These are phyloP conservation scores for Scaptomyza polygonia DNA, from an alignment of 2,888 invertebrate species.

Conservation along the genomic window DNA sequence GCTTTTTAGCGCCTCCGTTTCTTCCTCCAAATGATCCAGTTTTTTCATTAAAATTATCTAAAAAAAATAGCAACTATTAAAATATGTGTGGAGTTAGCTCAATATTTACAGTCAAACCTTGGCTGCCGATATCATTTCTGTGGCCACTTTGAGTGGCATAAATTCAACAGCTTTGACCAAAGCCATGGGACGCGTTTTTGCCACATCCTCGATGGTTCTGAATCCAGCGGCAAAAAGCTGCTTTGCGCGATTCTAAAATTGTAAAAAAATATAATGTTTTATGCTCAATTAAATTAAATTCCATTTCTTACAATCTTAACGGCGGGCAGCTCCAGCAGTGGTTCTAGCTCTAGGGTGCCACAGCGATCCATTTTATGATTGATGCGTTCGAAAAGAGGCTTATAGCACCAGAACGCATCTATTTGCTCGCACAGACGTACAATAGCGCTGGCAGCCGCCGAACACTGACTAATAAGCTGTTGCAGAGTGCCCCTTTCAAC, in stretches of 20 bases:
- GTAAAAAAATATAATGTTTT: neutral
- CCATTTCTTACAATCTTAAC: constrained; percentile 89
- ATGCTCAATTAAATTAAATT: neutral
- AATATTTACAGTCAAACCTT: constrained; percentile 85
- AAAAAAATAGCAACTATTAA: neutral
- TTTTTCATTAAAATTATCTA: constrained; percentile 91
- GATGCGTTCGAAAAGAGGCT: constrained; percentile 90
- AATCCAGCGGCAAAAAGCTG: constrained; percentile 94
- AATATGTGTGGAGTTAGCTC: neutral
- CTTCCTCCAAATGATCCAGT: constrained; percentile 93
- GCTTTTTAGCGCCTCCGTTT: constrained; percentile 87
- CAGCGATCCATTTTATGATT: constrained; percentile 91
- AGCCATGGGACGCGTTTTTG: constrained; percentile 88
- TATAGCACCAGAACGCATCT: constrained; percentile 92
- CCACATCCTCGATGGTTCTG: constrained; percentile 90
- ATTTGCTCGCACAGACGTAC: constrained; percentile 92
- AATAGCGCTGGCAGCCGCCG: constrained; percentile 91
- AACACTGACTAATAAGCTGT: constrained; percentile 89
- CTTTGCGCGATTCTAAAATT: constrained; percentile 89
- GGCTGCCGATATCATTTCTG: constrained; percentile 93
- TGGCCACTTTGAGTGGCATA: constrained; percentile 89
- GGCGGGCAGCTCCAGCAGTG: constrained; percentile 94
- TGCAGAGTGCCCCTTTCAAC: constrained; percentile 93
- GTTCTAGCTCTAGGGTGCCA: constrained; percentile 91
- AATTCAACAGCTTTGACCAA: constrained; percentile 88